phyloP scores from a whole-genome alignment of 2,797 vertebrate genomes.

The Chelon auratus region DNA sequence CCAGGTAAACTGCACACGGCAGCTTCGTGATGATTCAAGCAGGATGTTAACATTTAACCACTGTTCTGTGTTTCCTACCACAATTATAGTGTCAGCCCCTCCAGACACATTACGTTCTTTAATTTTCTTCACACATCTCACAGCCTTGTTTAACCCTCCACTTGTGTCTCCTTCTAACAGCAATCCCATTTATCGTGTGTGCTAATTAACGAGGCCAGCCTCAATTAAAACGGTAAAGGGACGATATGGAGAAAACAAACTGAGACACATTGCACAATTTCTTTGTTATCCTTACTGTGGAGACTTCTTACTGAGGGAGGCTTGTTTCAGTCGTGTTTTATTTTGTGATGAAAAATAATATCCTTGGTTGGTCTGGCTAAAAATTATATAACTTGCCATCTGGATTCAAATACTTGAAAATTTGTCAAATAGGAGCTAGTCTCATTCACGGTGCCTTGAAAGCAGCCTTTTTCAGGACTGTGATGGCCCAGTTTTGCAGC shows the following conservation, averaged over 20 bases:
- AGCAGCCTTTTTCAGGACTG: neutral
- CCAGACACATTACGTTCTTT: conserved; percentile 42
- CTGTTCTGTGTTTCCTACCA: conserved; percentile 41
- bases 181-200: conserved; percentile 56
- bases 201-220: conserved; percentile 71
- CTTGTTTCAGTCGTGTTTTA: conserved; percentile 6
- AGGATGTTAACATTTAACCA: conserved; percentile 26
- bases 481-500: neutral
- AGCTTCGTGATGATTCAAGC: conserved; percentile 41
- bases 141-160: conserved; percentile 39
- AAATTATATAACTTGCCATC: neutral
- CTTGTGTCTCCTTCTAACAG: conserved; percentile 48
- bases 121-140: conserved; percentile 42
- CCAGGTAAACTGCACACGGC: conserved; percentile 40
- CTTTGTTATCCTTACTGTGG: conserved; percentile 9
- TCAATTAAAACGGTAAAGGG: conserved; percentile 72
- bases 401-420: neutral
- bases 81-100: conserved; percentile 51
- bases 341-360: neutral
- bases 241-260: conserved; percentile 49
- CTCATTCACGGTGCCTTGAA: neutral
- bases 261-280: conserved; percentile 20
- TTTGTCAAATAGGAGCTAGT: neutral
- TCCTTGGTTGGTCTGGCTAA: neutral
- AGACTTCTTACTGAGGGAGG: conserved; percentile 1